Base-by-base conservation (phyloP, 2,113 vertebrate species). In the Sitta europaea region DNA sequence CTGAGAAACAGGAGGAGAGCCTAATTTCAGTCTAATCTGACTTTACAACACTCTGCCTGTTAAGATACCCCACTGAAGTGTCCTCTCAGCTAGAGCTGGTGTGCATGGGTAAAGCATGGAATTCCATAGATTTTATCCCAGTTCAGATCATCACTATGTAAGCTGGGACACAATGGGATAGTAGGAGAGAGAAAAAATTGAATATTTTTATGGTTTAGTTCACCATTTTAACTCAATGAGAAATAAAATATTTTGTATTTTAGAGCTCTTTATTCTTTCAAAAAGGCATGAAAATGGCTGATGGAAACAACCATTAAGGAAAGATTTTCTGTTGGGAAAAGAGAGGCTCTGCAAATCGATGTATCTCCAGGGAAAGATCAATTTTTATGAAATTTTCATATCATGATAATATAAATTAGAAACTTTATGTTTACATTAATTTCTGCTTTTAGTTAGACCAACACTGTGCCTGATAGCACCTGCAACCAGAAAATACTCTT, bases 261-360 rank as follows among this genome's bases (percentile, higher is more conserved):
- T 85, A 87, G 82, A 78, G 63, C 9, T 54, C 8, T 43, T 79
- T 47, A 6, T 12, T 73, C 53, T 43, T 84, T 29, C 10, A 19
- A 63, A 84, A 89, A 75, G 25, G 2, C 9, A 21, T 48, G 19
- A 70, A 71, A 86, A 84, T 7, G 4, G 29, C 4, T 63, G 33
- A 62, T 31, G 7, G 38, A 86, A 94, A 66, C 15, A 31, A 70
- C 20, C 80, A 48, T 12, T 61, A 65, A 16, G 31, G 27, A 88
- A 85, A 68, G 20, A 67, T 57, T 90, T 90, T 80, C 25, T 84
- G 4, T 15, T 79, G 29, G 36, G 38, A 84, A 95, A 92, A 54
- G 11, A 62, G 42, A 57, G 23, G 16, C 11, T 40, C 24, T 33
- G 9, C 29, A 88, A 95, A 84, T 92, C n/a, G 2, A 84, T 66